Evolutionary conservation across 2,797 vertebrate genomes (phyloP).

Genomic region (Epinephelus malabaricus): DNA sequence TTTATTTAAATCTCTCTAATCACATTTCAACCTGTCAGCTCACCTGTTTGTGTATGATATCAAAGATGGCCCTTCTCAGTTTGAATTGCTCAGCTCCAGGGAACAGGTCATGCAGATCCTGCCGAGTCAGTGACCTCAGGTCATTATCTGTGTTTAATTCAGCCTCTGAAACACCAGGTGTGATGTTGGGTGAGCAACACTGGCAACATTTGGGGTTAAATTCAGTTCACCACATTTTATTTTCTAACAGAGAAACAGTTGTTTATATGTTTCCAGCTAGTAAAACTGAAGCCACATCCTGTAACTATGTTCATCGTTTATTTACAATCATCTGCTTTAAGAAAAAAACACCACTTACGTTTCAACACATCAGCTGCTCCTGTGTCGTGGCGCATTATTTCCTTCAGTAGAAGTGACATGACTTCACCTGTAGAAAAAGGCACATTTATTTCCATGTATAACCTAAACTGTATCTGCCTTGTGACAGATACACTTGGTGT

Average conservation of each 20-base stretch:
- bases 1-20: not conserved
- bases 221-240: no score
- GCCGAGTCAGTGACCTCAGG: constrained; percentile 39
- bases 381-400: accelerated
- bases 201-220: not conserved
- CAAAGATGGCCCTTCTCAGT: constrained; percentile 17
- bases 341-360: constrained; percentile 9
- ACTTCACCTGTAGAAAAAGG: not conserved
- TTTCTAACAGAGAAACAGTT: not conserved
- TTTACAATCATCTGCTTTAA: no score
- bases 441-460: not conserved
- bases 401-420: constrained; percentile 37
- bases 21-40: not conserved
- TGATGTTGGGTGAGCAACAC: not conserved
- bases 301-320: not conserved
- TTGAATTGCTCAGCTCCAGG: accelerated
- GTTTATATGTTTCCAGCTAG: not conserved
- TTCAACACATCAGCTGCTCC: accelerated
- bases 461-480: no score
- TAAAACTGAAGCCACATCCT: not conserved
- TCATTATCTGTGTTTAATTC: not conserved
- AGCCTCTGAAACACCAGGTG: constrained; percentile 9
- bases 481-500: not conserved
- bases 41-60: constrained; percentile 49
- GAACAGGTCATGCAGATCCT: constrained; percentile 52